Percentiles rank a stretch among this genome's conserved stretches.
Conservation (phyloP, 1,140 invertebrate genomes). For the Drosophila virilis region DNA sequence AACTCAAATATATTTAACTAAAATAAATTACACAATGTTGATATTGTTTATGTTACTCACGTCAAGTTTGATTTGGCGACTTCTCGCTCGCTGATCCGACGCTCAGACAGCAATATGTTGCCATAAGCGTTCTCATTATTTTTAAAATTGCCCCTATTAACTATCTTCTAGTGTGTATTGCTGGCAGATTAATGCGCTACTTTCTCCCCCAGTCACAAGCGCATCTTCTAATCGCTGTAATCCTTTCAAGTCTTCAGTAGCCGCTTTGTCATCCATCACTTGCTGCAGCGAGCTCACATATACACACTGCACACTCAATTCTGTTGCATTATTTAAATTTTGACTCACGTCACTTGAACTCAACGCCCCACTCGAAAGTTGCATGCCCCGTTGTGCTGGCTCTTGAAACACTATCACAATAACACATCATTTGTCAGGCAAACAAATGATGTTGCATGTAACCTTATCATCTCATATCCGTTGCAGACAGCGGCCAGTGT, state of each 20-base stretch:
- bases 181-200: slow-evolving; percentile 10
- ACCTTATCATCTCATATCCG: slow-evolving; percentile 82
- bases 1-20: background rate
- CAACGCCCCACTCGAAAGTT: slow-evolving; percentile 62
- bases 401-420: slow-evolving; percentile 73
- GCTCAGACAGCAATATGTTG: too few relatives aligned
- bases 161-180: background rate
- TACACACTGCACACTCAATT: slow-evolving; percentile 24
- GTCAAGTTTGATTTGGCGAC: too few relatives aligned
- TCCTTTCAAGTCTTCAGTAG: slow-evolving; percentile 41
- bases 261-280: slow-evolving; percentile 44
- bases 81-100: too few relatives aligned
- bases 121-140: background rate
- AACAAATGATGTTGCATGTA: slow-evolving; percentile 82
- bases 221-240: slow-evolving; percentile 41
- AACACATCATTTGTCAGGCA: slow-evolving; percentile 80
- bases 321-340: slow-evolving; percentile 73
- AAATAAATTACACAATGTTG: too few relatives aligned
- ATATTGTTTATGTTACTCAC: too few relatives aligned
- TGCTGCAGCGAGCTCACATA: slow-evolving; percentile 3
- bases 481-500: slow-evolving; percentile 55
- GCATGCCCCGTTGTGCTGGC: slow-evolving; percentile 50
- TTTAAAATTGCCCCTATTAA: background rate
- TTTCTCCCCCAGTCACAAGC: too few relatives aligned
- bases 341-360: slow-evolving; percentile 69